Evolutionary conservation across 2,113 vertebrate species (phyloP).

Genomic region (Indicator maculatus): DNA sequence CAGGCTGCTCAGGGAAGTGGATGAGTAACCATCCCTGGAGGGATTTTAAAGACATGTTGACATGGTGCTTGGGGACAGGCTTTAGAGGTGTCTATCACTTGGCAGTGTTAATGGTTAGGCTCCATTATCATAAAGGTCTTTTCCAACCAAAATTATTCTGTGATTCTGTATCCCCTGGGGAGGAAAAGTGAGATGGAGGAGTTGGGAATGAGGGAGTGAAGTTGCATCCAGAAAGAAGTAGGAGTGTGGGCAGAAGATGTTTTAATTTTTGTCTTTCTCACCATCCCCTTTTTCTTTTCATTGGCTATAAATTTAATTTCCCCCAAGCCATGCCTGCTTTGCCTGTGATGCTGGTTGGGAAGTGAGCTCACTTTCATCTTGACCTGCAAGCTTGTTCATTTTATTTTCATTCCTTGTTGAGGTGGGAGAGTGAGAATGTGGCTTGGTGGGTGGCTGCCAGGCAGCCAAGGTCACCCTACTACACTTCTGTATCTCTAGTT

Average conservation of each 20-base stretch:
- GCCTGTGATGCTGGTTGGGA: not conserved
- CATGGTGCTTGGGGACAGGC: not conserved
- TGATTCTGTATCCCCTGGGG: not conserved
- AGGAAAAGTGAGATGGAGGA: not conserved
- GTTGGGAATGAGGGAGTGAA: not conserved
- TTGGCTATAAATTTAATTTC: not conserved
- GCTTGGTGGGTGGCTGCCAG: not conserved
- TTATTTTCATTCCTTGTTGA: not conserved
- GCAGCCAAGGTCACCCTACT: not conserved
- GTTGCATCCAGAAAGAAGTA: not conserved
- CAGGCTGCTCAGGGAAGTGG: not conserved
- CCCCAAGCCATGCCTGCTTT: not conserved
- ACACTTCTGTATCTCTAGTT: not conserved
- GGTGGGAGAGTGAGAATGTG: not conserved
- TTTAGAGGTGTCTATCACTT: not conserved
- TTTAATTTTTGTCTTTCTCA: not conserved
- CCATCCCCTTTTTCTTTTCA: not conserved
- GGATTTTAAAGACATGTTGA: not conserved
- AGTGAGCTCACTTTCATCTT: not conserved
- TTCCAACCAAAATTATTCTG: not conserved
- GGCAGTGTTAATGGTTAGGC: not conserved
- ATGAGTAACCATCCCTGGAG: not conserved
- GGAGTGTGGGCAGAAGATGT: not conserved
- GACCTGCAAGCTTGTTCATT: not conserved
- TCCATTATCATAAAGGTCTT: not conserved